Conservation (phyloP, 1,140 invertebrate genomes). For the Adelges cooleyi region DNA sequence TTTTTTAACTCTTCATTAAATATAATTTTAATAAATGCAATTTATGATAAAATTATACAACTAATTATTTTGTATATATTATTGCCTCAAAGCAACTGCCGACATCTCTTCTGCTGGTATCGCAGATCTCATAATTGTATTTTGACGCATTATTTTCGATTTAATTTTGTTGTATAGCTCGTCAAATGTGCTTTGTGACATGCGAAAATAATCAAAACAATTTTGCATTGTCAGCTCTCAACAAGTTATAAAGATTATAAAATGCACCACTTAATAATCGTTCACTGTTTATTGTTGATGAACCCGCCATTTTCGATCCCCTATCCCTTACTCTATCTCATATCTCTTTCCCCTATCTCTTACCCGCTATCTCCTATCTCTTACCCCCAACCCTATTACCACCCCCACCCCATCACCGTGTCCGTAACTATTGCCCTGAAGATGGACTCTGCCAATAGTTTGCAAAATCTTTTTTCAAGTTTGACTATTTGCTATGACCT, state of each 20-base stretch:
- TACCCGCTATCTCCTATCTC: too few relatives aligned
- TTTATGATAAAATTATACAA: constrained; percentile 4
- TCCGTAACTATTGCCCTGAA: too few relatives aligned
- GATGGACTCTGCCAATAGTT: too few relatives aligned
- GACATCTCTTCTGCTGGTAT: constrained; percentile 37
- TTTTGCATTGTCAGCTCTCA: not conserved
- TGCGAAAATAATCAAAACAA: constrained; percentile 6
- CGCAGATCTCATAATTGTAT: constrained; percentile 37
- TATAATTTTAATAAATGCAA: constrained; percentile 1
- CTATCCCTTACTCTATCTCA: too few relatives aligned
- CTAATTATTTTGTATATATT: constrained; percentile 3
- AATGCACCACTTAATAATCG: not conserved
- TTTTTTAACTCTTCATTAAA: not conserved
- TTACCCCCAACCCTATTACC: too few relatives aligned
- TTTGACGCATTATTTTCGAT: constrained; percentile 19
- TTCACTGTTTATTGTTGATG: constrained; percentile 3
- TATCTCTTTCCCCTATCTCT: too few relatives aligned
- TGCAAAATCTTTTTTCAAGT: too few relatives aligned
- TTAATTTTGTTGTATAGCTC: not conserved
- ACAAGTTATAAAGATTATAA: not conserved
- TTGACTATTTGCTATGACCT: too few relatives aligned
- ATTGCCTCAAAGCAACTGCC: constrained; percentile 36
- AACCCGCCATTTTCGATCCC: not conserved
- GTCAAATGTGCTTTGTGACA: not conserved
- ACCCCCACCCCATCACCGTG: too few relatives aligned